These are phyloP conservation scores for Lethrus apterus DNA, from an alignment of 1,140 invertebrate genomes.

Conservation along the genomic window DNA sequence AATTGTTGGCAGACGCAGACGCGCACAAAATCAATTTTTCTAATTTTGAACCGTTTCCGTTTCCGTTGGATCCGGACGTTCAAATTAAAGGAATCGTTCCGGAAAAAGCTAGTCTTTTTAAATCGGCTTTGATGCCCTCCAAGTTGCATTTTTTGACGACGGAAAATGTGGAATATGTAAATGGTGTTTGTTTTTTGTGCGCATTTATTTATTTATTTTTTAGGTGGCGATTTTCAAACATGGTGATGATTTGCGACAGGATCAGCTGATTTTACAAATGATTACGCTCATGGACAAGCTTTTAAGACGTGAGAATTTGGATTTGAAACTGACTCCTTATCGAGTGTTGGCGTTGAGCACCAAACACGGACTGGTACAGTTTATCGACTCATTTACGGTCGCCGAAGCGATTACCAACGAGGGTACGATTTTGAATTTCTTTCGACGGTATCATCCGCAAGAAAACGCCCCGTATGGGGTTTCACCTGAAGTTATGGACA, in stretches of 20 bases:
- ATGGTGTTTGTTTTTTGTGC: too few relatives aligned
- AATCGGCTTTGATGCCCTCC: conserved; percentile 96
- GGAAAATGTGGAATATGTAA: conserved; percentile 81
- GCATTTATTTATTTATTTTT: too few relatives aligned
- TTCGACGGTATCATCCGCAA: conserved; percentile 81
- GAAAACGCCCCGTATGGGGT: conserved; percentile 87
- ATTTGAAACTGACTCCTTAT: conserved; percentile 93
- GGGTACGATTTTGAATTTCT: conserved; percentile 80
- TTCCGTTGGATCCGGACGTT: conserved; percentile 90
- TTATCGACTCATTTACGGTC: conserved; percentile 89
- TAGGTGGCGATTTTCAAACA: conserved; percentile 97
- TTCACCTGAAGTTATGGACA: conserved; percentile 91
- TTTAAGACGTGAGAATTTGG: conserved; percentile 85
- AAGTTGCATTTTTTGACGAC: conserved; percentile 85
- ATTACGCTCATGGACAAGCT: conserved; percentile 98
- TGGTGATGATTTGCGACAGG: conserved; percentile 97
- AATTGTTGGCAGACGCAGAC: conserved; percentile 72
- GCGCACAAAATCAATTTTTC: conserved; percentile 77
- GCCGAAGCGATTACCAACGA: conserved; percentile 84
- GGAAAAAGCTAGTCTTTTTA: conserved; percentile 87
- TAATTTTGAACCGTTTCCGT: conserved; percentile 85
- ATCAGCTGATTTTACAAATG: conserved; percentile 95
- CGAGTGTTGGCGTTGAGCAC: conserved; percentile 87
- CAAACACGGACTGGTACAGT: conserved; percentile 95
- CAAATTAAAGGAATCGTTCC: conserved; percentile 85